Evolutionary conservation across 2,113 vertebrate genomes (phyloP), one percentile per base, ranked within the genome.

Genomic region (Myiagra hebetior): DNA sequence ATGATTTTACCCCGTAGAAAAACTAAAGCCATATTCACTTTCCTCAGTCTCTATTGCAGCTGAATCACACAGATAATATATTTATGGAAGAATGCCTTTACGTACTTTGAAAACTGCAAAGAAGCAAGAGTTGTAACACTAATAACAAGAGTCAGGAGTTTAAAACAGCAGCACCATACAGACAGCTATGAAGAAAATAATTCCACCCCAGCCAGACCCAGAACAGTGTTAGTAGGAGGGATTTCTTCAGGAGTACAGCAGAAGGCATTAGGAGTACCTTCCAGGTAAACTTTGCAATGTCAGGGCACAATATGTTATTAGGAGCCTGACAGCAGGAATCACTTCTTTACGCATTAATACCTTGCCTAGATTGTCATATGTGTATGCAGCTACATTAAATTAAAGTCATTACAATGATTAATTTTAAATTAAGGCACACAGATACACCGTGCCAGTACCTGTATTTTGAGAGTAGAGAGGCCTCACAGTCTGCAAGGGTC

Each of bases 251-350:
- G 18, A 78, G 10, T 69, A 30, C 1, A 2, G 24, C 16, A 85
- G 35, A 67, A 63, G 8, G 17, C 10, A 37, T 28, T 13, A 53
- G 31, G 15, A 56, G 8, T 21, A 60, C 7, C 24, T 53, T 41
- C 14, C n/a, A 78, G 7, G 26, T 28, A 62, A 81, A 13, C 2
- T 65, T 60, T 2, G 0, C 1, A 1, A 63, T 59, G 3, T 22
- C 52, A 53, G 28, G 10, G 9, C 39, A 67, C 17, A 53, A 14
- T 10, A 49, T 10, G 4, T 46, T 65, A n/a, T 70, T 13, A 55
- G 15, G 3, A 67, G 9, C 13, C 39, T 59, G 30, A 65, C 4
- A 53, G 15, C 1, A 35, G 10, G 11, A 90, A 57, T 5, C 1
- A 0, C 15, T 65, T 50, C 2, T 59, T 87, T 46, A 37, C 21